Evolutionary conservation across 2,888 invertebrate genomes (phyloP).

Genomic region (Acrobasis repandana): DNA sequence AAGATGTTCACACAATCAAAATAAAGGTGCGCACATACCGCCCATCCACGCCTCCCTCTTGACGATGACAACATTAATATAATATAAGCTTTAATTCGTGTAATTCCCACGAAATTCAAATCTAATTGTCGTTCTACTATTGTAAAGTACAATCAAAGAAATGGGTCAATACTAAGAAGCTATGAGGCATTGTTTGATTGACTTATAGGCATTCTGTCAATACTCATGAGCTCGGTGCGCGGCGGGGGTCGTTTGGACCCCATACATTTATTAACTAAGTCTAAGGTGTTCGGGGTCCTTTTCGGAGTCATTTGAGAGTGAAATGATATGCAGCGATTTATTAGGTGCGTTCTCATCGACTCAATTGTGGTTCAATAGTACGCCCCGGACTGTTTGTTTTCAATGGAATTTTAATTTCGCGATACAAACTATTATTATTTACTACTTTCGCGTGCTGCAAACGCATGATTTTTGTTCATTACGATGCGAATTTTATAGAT

Average conservation of each 20-base stretch:
- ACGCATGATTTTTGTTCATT: background rate
- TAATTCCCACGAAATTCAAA: conserved; percentile 78
- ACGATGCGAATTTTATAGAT: no score
- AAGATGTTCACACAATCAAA: conserved; percentile 46
- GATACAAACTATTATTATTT: conserved; percentile 2
- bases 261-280: conserved; percentile 52
- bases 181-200: conserved; percentile 73
- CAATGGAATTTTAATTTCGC: conserved; percentile 13
- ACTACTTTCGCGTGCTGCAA: background rate
- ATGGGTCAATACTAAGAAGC: conserved; percentile 76
- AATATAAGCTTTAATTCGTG: conserved; percentile 61
- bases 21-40: conserved; percentile 55
- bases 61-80: conserved; percentile 65
- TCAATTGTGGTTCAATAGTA: conserved; percentile 1
- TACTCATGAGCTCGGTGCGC: conserved; percentile 59
- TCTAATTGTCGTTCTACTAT: conserved; percentile 75
- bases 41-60: conserved; percentile 59
- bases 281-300: conserved; percentile 57
- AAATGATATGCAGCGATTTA: conserved; percentile 79
- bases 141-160: conserved; percentile 70
- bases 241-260: conserved; percentile 57
- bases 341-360: conserved; percentile 68
- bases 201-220: conserved; percentile 81
- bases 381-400: conserved; percentile 29
- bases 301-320: conserved; percentile 69